These are phyloP conservation scores for Sebastes variabilis DNA, from an alignment of 2,797 vertebrate genomes.

Conservation along the genomic window DNA sequence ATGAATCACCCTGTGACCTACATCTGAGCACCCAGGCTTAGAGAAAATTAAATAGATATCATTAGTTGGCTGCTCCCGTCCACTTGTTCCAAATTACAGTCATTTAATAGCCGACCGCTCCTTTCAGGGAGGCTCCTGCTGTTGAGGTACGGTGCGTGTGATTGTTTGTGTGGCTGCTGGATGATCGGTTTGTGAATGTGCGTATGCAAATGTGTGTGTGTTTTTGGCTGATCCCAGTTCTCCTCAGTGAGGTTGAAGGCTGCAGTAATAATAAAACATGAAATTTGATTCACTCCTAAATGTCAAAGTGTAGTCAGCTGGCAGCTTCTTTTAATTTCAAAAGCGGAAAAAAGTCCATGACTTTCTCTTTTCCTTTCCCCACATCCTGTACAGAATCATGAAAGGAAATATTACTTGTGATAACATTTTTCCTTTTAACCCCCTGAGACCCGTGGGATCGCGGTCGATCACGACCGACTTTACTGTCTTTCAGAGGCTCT, in stretches of 20 bases:
- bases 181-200: background rate
- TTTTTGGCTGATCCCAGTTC: background rate
- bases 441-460: too few relatives aligned
- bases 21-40: slow-evolving; percentile 50
- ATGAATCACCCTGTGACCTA: slow-evolving; percentile 73
- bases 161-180: background rate
- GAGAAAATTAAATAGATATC: slow-evolving; percentile 60
- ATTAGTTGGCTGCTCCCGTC: slow-evolving; percentile 44
- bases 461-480: too few relatives aligned
- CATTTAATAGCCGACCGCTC: slow-evolving; percentile 34
- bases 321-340: background rate
- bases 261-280: background rate
- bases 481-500: too few relatives aligned
- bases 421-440: background rate
- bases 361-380: background rate
- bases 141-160: background rate
- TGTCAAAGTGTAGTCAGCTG: slow-evolving; percentile 6
- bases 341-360: background rate
- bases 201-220: background rate
- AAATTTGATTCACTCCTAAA: slow-evolving; percentile 6
- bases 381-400: background rate
- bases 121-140: slow-evolving; percentile 13
- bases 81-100: slow-evolving; percentile 53
- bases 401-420: background rate
- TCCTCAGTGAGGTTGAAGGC: background rate